A percentile compares a stretch with the other conserved stretches of the same genome.
Evolutionary conservation across 2,113 vertebrate genomes (phyloP).

Genomic region (Xiphias gladius): DNA sequence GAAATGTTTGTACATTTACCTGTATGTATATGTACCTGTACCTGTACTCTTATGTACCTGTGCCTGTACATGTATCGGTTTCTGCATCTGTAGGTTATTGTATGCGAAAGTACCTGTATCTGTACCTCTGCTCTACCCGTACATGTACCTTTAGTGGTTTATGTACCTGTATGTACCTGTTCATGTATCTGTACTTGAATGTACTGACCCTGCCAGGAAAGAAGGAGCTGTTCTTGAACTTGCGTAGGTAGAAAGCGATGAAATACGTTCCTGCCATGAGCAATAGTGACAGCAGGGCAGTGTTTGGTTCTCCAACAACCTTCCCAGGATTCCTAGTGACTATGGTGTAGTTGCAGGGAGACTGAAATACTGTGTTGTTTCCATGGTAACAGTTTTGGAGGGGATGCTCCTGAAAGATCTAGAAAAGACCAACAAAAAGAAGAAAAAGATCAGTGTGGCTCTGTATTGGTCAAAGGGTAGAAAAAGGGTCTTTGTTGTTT

Average conservation of each 20-base stretch:
- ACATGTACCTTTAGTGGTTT: not conserved
- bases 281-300: conserved; percentile 88
- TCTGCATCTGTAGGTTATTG: too few relatives aligned
- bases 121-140: not conserved
- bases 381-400: conserved; percentile 83
- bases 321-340: conserved; percentile 11
- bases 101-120: not conserved
- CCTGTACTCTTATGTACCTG: too few relatives aligned
- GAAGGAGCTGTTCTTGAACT: conserved; percentile 94
- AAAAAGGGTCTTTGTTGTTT: not conserved
- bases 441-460: not conserved
- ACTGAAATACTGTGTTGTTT: conserved; percentile 75
- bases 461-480: not conserved
- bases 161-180: not conserved
- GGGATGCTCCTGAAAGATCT: conserved; percentile 95
- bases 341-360: conserved; percentile 30
- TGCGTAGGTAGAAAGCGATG: conserved; percentile 91
- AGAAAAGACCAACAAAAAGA: conserved; percentile 11
- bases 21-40: too few relatives aligned
- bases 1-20: too few relatives aligned
- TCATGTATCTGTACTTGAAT: not conserved
- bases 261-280: conserved; percentile 92
- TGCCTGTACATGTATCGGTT: too few relatives aligned
- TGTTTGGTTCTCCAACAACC: conserved; percentile 85
- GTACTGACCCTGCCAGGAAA: conserved; percentile 91